Base-by-base conservation (phyloP, 2,797 vertebrate species). In the Cygnus olor region DNA sequence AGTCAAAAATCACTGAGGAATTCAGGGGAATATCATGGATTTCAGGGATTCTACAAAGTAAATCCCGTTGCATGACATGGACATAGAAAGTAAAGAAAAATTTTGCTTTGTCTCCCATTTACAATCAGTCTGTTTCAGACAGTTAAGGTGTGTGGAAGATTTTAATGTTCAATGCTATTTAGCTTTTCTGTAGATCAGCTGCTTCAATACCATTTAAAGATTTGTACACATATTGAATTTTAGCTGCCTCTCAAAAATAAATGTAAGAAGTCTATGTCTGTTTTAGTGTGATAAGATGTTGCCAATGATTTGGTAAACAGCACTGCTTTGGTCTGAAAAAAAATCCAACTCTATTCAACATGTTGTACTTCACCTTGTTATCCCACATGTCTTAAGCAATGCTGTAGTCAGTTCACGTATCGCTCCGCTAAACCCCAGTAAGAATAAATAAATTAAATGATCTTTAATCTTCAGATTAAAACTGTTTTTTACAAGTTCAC, bases 271-370 rank as follows among this genome's bases (percentile, higher is more conserved):
- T 78, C 63, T 57, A 38, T 80, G 71, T 76, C 94, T 96, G 96
- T 60, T 97, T 94, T 72, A 69, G 34, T 57, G 58, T 71, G 96
- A 97, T 97, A 97, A 97, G 94, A 92, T 88, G 42, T 60, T 66
- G 40, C 30, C 68, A 80, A 9, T 60, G 71, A 95, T 95, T 94
- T 90, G 21, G 51, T 94, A 95, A 96, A 94, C 30, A 88, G 32
- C 20, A 56, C n/a, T 92, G 65, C 77, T 83, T 80, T 77, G 68
- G 57, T 49, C 49, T 60, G 51, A 74, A 92, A 89, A 80, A 47
- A 66, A 71, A 92, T 83, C 61, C 38, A 66, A 8, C 7, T 54
- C n/a, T 45, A 7, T 79, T 84, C 42, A 74, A 51, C 28, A 25
- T 47, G 34, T 58, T 89, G 80, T 44, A 68, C 12, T 73, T 94